Conservation (phyloP, 2,113 vertebrate species). For the Manacus vitellinus region DNA sequence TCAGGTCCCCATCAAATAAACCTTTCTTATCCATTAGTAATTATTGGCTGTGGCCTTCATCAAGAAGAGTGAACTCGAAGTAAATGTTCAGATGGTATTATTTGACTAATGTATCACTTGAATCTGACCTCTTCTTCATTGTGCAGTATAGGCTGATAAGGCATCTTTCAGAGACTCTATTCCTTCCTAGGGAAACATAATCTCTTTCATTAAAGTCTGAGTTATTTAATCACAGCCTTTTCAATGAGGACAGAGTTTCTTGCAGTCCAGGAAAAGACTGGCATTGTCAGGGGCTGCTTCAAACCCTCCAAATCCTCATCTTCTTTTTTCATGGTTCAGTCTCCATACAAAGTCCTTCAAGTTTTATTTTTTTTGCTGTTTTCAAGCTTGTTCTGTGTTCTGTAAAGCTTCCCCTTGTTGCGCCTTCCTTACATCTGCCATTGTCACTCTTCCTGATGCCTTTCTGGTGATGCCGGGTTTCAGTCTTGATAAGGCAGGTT, state of each 20-base stretch:
- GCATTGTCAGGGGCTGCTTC: not conserved
- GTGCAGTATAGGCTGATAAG: not conserved
- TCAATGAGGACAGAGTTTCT: not conserved
- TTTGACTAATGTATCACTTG: slow-evolving; percentile 17
- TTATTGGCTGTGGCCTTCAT: not conserved
- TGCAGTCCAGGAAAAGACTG: not conserved
- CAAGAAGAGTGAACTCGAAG: not conserved
- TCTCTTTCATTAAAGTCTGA: not conserved
- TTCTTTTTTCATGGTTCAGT: not conserved
- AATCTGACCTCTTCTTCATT: not conserved
- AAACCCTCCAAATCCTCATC: not conserved
- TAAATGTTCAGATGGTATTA: not conserved
- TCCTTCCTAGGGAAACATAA: not conserved
- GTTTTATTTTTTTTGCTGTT: not conserved
- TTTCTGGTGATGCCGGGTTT: not conserved
- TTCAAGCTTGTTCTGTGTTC: not conserved
- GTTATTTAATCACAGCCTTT: slow-evolving; percentile 9
- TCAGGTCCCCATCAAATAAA: slow-evolving; percentile 16
- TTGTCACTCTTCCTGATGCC: not conserved
- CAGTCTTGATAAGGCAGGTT: not conserved
- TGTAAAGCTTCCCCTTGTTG: not conserved
- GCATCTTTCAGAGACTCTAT: not conserved
- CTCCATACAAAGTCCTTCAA: not conserved
- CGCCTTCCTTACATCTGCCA: not conserved
- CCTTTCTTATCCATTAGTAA: not conserved